phyloP scores from a whole-genome alignment of 2,888 invertebrate genomes.

The Apodemia hepburni region DNA sequence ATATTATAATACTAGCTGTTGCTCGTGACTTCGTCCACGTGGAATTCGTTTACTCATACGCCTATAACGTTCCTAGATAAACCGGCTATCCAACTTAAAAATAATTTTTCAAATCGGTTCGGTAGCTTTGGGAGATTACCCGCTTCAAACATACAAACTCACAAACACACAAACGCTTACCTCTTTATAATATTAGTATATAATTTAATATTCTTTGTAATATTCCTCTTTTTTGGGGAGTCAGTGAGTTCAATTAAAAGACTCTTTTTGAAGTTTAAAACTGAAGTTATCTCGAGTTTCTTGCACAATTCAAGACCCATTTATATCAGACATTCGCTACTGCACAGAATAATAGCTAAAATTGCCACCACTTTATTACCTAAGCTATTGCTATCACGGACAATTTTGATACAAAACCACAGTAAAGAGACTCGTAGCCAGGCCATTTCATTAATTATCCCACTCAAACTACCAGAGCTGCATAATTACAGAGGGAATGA shows the following conservation, averaged over 20 bases:
- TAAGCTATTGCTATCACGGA: conserved; percentile 14
- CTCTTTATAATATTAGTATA: too few relatives aligned
- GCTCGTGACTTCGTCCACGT: too few relatives aligned
- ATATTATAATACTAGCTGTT: too few relatives aligned
- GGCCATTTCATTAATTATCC: conserved; percentile 15
- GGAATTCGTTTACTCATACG: too few relatives aligned
- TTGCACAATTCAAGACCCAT: background rate
- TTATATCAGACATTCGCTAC: conserved; percentile 7
- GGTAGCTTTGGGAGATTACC: too few relatives aligned
- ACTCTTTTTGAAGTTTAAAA: background rate
- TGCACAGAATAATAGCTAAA: conserved; percentile 13
- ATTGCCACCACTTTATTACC: conserved; percentile 14
- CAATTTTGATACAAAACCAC: conserved; percentile 15
- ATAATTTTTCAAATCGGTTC: too few relatives aligned
- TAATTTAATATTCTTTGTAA: too few relatives aligned
- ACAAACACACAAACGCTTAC: too few relatives aligned
- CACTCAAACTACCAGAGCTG: conserved; percentile 15
- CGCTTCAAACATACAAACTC: too few relatives aligned
- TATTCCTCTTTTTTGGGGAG: too few relatives aligned
- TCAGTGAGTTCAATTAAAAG: background rate
- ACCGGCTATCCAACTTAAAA: too few relatives aligned
- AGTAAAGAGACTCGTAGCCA: conserved; percentile 13
- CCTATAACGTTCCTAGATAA: too few relatives aligned
- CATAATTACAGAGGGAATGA: conserved; percentile 10
- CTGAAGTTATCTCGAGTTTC: background rate